Evolutionary conservation across 1,140 invertebrate species (phyloP).

Genomic region (Goniozus legneri): DNA sequence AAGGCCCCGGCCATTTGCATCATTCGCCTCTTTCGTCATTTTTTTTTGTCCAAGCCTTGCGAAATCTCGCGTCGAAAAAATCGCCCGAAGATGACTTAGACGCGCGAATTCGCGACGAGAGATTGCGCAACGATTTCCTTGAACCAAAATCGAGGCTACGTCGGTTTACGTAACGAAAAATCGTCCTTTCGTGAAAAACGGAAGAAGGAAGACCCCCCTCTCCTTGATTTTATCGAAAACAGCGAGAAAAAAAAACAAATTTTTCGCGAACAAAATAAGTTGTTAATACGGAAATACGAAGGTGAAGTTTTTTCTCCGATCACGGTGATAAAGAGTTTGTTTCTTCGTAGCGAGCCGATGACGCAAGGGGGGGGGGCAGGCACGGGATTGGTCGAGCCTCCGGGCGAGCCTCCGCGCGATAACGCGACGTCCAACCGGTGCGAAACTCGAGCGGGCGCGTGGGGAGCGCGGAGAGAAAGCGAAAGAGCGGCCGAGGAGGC

Average conservation of each 20-base stretch:
- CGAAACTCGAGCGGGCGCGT: too few species aligned
- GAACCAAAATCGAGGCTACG: too few species aligned
- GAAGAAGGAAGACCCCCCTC: background rate
- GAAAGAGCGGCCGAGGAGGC: too few species aligned
- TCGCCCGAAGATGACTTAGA: too few species aligned
- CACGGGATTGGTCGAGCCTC: conserved; percentile 28
- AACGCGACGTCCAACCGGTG: too few species aligned
- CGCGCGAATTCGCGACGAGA: too few species aligned
- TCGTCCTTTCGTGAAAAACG: background rate
- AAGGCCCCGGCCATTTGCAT: too few species aligned
- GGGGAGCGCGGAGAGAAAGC: too few species aligned
- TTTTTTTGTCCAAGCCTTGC: background rate
- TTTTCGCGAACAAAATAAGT: background rate
- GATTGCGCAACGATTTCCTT: too few species aligned
- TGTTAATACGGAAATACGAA: background rate
- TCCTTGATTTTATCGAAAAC: background rate
- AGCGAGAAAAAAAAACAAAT: background rate
- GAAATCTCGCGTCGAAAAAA: background rate
- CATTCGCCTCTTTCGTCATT: background rate
- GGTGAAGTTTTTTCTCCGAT: too few species aligned
- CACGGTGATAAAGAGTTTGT: too few species aligned
- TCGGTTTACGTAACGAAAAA: conserved; percentile 8
- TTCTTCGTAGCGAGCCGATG: background rate
- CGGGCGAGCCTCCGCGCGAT: conserved; percentile 31
- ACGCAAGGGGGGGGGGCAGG: background rate